Evolutionary conservation across 2,888 invertebrate species (phyloP).

Genomic region (Charanyca ferruginea): DNA sequence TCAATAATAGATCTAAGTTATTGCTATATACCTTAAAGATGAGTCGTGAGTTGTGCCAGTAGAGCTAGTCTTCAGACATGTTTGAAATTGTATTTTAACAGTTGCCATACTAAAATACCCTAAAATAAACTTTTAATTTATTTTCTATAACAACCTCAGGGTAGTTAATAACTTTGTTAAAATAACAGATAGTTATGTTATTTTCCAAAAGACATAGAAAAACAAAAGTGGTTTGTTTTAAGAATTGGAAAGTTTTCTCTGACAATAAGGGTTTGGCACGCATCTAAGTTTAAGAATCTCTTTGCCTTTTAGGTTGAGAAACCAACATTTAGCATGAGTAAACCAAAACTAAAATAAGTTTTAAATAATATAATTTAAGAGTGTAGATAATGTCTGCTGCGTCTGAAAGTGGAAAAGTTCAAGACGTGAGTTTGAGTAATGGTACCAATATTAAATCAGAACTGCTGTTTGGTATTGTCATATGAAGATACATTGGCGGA

Average conservation of each 20-base stretch:
- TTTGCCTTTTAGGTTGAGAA: conserved; percentile 11
- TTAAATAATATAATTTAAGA: conserved; percentile 1
- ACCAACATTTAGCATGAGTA: conserved; percentile 17
- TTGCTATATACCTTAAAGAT: no score
- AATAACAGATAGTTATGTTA: conserved; percentile 2
- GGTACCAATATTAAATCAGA: conserved; percentile 45
- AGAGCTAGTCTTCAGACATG: no score
- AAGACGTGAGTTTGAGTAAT: conserved; percentile 32
- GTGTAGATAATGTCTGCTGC: conserved; percentile 17
- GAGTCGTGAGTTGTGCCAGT: no score
- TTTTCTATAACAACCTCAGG: no score
- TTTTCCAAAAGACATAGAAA: background rate
- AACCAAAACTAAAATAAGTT: conserved; percentile 26
- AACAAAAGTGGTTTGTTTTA: background rate
- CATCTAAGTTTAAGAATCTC: conserved; percentile 3
- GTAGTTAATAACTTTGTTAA: background rate
- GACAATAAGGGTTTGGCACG: background rate
- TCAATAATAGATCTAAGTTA: no score
- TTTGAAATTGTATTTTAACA: no score
- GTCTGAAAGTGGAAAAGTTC: conserved; percentile 26
- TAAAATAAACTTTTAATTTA: background rate
- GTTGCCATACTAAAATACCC: background rate
- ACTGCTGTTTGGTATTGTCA: background rate
- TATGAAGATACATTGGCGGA: background rate
- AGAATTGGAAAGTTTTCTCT: conserved; percentile 1